Base-by-base conservation (phyloP, 2,888 invertebrate genomes). In the Dasysyrphus albostriatus region DNA sequence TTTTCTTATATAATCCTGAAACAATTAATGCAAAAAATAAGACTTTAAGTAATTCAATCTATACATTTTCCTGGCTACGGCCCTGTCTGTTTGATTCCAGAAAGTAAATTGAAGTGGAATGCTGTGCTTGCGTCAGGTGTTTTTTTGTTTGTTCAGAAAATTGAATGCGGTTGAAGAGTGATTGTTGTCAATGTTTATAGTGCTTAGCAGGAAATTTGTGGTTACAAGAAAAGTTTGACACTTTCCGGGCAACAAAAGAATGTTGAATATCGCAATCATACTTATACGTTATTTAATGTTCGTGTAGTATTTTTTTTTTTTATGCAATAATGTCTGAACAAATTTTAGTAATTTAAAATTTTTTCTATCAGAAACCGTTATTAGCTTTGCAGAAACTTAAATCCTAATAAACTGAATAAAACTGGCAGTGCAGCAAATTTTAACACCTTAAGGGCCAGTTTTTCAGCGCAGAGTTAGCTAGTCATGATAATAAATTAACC, bases 41-140 rank as follows among this genome's bases (percentile, higher is more conserved):
- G 5, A 24, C 3, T 24, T 24, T 24, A 24, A 24, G 24, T 19
- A 49, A 10, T 49, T 49, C 0, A 49, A 19, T 2, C 12, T 12
- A 12, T 5, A 44, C 0, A 44, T 44, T 24, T 12, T 1, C 5
- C 6, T 51, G 3, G 8, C 12, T 19, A 61, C 61, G 42, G 39
- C 24, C 42, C 39, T 61, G 61, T 5, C 42, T 42, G 12, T 19
- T 19, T 65, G 19, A 56, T 24, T 44, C 16, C 34, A 47, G 14
- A 16, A 4, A 42, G 2, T 51, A 10, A 29, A 49, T 42, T 65
- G 12, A 76, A 12, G 14, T 14, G 77, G 84, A 85, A 81, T 81
- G 73, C 65, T 74, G 81, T 56, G 56, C 81, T 77, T 85, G 84
- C 72, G 49, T 85, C 84, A 85, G 84, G 84, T 84, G 80, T 76